Percentiles rank a stretch among this genome's conserved stretches.
Conservation (phyloP, 1,140 invertebrate genomes). For the Drosophila subobscura region DNA sequence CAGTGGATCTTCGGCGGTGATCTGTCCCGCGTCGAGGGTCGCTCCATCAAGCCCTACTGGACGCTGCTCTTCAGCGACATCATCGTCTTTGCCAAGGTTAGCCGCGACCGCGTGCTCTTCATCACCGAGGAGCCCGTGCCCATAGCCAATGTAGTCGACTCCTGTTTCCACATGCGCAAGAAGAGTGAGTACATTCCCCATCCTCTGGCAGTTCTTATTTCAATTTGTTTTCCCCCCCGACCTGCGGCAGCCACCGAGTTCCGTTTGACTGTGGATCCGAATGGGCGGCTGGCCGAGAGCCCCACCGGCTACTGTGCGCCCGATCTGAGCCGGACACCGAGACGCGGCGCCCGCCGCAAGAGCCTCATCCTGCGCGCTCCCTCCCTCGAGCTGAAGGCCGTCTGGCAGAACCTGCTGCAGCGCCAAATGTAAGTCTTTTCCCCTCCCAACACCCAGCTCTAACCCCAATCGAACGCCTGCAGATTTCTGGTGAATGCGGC, state of each 20-base stretch:
- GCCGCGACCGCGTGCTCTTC: conserved; percentile 92
- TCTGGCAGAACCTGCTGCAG: conserved; percentile 94
- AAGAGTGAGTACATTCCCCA: conserved; percentile 86
- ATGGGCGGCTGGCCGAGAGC: conserved; percentile 86
- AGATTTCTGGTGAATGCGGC: conserved; percentile 87
- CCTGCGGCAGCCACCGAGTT: conserved; percentile 87
- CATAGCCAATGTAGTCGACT: conserved; percentile 90
- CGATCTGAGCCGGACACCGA: conserved; percentile 85
- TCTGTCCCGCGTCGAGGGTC: conserved; percentile 90
- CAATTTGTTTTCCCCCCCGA: background rate
- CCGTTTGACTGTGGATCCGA: conserved; percentile 86
- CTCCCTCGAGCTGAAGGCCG: conserved; percentile 92
- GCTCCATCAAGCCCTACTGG: conserved; percentile 92
- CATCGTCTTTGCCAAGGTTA: conserved; percentile 92
- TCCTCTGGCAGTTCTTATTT: too few species aligned
- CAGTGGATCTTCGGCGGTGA: conserved; percentile 95
- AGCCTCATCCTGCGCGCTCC: conserved; percentile 90
- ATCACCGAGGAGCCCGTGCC: conserved; percentile 93
- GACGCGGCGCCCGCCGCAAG: conserved; percentile 86
- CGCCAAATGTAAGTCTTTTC: conserved; percentile 90
- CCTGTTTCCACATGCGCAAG: conserved; percentile 92
- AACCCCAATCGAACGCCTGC: conserved; percentile 15
- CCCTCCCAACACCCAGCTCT: background rate
- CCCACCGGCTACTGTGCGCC: conserved; percentile 88
- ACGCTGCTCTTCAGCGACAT: conserved; percentile 92